phyloP scores from a whole-genome alignment of 2,888 invertebrate species.

The Rotaria socialis region DNA sequence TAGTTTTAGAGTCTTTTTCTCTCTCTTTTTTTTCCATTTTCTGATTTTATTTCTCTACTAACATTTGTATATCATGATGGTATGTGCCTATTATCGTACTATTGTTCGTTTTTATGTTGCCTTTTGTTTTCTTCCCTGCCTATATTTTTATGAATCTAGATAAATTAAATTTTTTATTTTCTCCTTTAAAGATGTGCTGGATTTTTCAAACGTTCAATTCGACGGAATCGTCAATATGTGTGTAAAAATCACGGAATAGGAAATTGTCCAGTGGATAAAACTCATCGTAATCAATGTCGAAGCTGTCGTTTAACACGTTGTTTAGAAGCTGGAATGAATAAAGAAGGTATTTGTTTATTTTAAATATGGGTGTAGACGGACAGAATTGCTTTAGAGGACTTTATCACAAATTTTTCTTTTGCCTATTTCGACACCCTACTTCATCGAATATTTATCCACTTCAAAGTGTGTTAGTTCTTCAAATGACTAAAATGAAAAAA shows the following conservation, averaged over 20 bases:
- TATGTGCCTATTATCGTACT: neutral
- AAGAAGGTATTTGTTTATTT: slow-evolving; percentile 68
- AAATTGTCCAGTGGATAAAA: slow-evolving; percentile 84
- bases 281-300: slow-evolving; percentile 90
- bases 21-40: neutral
- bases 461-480: slow-evolving; percentile 29
- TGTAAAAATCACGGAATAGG: slow-evolving; percentile 86
- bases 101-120: neutral
- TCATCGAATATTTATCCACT: slow-evolving; percentile 24
- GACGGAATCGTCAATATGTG: slow-evolving; percentile 86
- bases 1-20: neutral
- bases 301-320: slow-evolving; percentile 87
- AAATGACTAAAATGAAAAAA: slow-evolving; percentile 24
- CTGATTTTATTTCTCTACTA: no score
- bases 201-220: slow-evolving; percentile 76
- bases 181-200: slow-evolving; percentile 63
- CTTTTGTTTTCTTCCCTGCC: no score
- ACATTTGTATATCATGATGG: neutral
- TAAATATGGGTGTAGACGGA: neutral
- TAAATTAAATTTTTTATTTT: neutral
- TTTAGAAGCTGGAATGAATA: slow-evolving; percentile 89
- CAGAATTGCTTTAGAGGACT: neutral
- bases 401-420: neutral
- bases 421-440: neutral
- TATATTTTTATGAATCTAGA: neutral